These are phyloP conservation scores for Musca domestica DNA, from an alignment of 1,140 invertebrate genomes.

Conservation along the genomic window DNA sequence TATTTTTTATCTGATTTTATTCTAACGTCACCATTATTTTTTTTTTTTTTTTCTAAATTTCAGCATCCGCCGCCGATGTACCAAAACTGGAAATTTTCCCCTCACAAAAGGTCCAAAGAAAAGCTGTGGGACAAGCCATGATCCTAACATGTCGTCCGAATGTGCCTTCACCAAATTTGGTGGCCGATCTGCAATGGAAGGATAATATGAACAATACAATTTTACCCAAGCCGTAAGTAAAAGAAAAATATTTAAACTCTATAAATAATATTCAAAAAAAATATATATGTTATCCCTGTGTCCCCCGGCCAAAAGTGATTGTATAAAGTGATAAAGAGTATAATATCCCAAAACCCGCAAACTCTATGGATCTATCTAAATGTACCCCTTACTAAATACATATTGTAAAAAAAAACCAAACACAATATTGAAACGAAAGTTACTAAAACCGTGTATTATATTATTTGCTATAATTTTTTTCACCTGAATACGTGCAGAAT, in stretches of 20 bases:
- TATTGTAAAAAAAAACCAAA: too few species aligned
- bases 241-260: constrained; percentile 25
- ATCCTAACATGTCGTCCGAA: constrained; percentile 69
- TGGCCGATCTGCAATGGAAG: constrained; percentile 70
- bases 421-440: too few species aligned
- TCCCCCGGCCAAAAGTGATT: too few species aligned
- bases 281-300: too few species aligned
- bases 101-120: constrained; percentile 62
- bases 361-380: neutral
- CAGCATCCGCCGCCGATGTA: constrained; percentile 33
- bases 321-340: neutral
- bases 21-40: neutral
- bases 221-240: constrained; percentile 62
- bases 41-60: constrained; percentile 38
- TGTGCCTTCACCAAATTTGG: constrained; percentile 61
- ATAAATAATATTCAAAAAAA: neutral
- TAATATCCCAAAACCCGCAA: too few species aligned
- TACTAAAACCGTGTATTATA: too few species aligned
- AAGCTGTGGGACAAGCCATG: constrained; percentile 66
- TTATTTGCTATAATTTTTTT: too few species aligned
- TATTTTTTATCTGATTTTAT: neutral
- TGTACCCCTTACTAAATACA: neutral
- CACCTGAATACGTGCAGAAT: too few species aligned
- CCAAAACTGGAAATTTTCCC: constrained; percentile 68
- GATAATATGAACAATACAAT: constrained; percentile 66